Evolutionary conservation across 2,888 invertebrate species (phyloP).

Genomic region (Drosophila diplacantha): DNA sequence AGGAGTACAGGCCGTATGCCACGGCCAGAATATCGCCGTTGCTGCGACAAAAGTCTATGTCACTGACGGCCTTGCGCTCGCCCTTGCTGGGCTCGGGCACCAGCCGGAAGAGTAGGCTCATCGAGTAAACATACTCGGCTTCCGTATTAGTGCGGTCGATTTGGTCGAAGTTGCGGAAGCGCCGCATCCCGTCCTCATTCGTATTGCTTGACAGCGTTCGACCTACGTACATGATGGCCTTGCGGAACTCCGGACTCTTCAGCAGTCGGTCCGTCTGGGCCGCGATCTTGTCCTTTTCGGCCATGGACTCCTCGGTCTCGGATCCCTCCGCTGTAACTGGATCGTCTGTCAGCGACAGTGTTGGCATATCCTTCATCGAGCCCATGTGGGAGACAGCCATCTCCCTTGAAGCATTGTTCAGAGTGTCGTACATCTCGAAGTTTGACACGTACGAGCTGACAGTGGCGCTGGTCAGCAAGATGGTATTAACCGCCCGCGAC

Average conservation of each 20-base stretch:
- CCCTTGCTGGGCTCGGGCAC: slow-evolving; percentile 78
- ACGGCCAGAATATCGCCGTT: slow-evolving; percentile 86
- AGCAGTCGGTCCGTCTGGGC: slow-evolving; percentile 26
- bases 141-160: slow-evolving; percentile 81
- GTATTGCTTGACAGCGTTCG: slow-evolving; percentile 85
- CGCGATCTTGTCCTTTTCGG: slow-evolving; percentile 51
- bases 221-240: slow-evolving; percentile 82
- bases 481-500: slow-evolving; percentile 81
- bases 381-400: background rate
- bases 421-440: slow-evolving; percentile 88
- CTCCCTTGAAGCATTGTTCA: slow-evolving; percentile 65
- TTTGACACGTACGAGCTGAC: slow-evolving; percentile 83
- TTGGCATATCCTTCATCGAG: background rate
- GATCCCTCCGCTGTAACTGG: background rate
- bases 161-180: slow-evolving; percentile 82
- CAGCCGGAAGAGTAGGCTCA: slow-evolving; percentile 84
- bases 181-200: slow-evolving; percentile 82
- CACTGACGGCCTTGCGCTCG: slow-evolving; percentile 79
- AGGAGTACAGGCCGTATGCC: slow-evolving; percentile 84
- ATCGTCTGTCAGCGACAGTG: background rate
- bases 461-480: slow-evolving; percentile 66
- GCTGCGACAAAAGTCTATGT: slow-evolving; percentile 82
- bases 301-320: slow-evolving; percentile 24
- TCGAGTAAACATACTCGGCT: slow-evolving; percentile 82
- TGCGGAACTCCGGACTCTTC: slow-evolving; percentile 78